phyloP scores from a whole-genome alignment of 2,797 vertebrate genomes.

The Sebastes itinus region DNA sequence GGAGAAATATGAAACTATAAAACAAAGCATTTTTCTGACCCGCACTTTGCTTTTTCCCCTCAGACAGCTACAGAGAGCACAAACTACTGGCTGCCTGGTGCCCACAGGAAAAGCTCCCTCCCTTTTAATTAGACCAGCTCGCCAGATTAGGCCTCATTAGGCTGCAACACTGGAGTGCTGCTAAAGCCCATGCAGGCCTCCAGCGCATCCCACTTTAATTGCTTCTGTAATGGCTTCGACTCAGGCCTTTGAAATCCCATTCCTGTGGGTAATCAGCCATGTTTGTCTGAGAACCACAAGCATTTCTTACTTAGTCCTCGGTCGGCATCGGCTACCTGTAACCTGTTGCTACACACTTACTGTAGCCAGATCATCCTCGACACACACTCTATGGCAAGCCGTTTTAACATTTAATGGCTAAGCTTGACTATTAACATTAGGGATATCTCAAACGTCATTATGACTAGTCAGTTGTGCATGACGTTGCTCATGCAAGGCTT shows the following conservation, averaged over 20 bases:
- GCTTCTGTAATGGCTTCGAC: constrained; percentile 74
- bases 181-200: constrained; percentile 67
- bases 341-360: background rate
- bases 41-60: background rate
- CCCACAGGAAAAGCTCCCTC: constrained; percentile 57
- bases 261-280: constrained; percentile 80
- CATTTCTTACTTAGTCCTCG: constrained; percentile 33
- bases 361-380: constrained; percentile 14
- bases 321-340: constrained; percentile 34
- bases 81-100: constrained; percentile 43
- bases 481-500: too few relatives aligned
- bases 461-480: too few relatives aligned
- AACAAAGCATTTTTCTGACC: constrained; percentile 16
- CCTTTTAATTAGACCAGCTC: constrained; percentile 74
- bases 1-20: constrained; percentile 7
- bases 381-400: background rate
- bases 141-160: constrained; percentile 77
- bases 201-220: constrained; percentile 75
- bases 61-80: constrained; percentile 23
- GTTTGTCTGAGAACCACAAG: constrained; percentile 62
- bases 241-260: constrained; percentile 78
- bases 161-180: constrained; percentile 67
- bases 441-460: too few relatives aligned
- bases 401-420: too few relatives aligned
- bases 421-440: too few relatives aligned